phyloP scores from a whole-genome alignment of 2,113 vertebrate genomes.

The Aspidoscelis tigris region DNA sequence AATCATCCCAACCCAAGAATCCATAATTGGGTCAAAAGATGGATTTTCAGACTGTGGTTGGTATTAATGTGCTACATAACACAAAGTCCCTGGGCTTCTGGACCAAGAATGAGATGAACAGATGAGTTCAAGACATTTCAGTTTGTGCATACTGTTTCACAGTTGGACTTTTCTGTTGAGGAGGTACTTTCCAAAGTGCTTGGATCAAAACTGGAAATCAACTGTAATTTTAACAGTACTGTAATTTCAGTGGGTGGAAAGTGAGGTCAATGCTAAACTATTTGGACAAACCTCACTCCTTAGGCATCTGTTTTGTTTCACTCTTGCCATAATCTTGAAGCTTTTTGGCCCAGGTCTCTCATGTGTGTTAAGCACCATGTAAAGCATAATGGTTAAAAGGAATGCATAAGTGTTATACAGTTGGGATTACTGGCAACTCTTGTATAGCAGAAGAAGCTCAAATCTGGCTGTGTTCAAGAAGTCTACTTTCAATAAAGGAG shows the following conservation, averaged over 20 bases:
- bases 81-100: background rate
- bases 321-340: slow-evolving; percentile 18
- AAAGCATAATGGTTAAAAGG: slow-evolving; percentile 1
- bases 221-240: slow-evolving; percentile 29
- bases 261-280: slow-evolving; percentile 33
- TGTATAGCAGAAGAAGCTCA: background rate
- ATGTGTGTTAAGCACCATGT: background rate
- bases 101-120: background rate
- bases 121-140: background rate
- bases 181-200: slow-evolving; percentile 15
- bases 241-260: slow-evolving; percentile 19
- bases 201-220: slow-evolving; percentile 15
- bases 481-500: slow-evolving; percentile 9
- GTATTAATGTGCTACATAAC: background rate
- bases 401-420: background rate
- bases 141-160: background rate
- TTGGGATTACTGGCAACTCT: background rate
- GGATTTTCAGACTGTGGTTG: background rate
- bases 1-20: background rate
- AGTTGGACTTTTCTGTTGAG: slow-evolving; percentile 15
- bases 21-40: background rate
- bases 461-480: background rate
- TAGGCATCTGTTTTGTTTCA: slow-evolving; percentile 38
- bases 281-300: slow-evolving; percentile 34
- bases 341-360: background rate